phyloP scores from a whole-genome alignment of 2,888 invertebrate genomes.

The Dryocosmus kuriphilus region DNA sequence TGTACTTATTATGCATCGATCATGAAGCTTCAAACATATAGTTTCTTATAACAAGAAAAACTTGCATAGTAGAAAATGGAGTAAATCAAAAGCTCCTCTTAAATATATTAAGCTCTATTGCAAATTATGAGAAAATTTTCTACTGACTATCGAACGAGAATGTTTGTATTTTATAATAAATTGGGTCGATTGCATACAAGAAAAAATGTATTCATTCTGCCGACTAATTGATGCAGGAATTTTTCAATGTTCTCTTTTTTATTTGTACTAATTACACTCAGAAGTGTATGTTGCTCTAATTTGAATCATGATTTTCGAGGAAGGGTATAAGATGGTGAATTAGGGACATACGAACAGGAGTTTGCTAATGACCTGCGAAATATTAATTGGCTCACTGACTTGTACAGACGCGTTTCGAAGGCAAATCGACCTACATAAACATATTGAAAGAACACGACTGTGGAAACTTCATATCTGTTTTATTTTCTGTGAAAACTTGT shows the following conservation, averaged over 20 bases:
- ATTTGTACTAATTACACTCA: neutral
- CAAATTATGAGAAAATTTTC: too few species aligned
- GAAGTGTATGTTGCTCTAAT: neutral
- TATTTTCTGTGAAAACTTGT: neutral
- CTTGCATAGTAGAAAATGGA: neutral
- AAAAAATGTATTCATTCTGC: too few species aligned
- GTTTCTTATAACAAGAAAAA: neutral
- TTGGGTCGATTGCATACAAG: too few species aligned
- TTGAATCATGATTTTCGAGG: constrained; percentile 3
- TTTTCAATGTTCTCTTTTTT: neutral
- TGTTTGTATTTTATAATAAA: too few species aligned
- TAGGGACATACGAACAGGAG: constrained; percentile 61
- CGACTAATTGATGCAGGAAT: neutral
- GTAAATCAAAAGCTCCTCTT: too few species aligned
- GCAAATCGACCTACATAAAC: constrained; percentile 50
- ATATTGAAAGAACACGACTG: constrained; percentile 44
- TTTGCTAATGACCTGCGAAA: constrained; percentile 65
- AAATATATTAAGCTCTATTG: too few species aligned
- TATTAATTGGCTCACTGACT: constrained; percentile 64
- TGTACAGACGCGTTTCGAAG: constrained; percentile 45
- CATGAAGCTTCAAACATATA: neutral
- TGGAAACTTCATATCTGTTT: neutral
- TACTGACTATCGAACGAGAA: too few species aligned
- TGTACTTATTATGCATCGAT: neutral
- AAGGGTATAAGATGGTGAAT: constrained; percentile 57